phyloP scores from a whole-genome alignment of 2,113 vertebrate species.

The Catharus fuscescens region DNA sequence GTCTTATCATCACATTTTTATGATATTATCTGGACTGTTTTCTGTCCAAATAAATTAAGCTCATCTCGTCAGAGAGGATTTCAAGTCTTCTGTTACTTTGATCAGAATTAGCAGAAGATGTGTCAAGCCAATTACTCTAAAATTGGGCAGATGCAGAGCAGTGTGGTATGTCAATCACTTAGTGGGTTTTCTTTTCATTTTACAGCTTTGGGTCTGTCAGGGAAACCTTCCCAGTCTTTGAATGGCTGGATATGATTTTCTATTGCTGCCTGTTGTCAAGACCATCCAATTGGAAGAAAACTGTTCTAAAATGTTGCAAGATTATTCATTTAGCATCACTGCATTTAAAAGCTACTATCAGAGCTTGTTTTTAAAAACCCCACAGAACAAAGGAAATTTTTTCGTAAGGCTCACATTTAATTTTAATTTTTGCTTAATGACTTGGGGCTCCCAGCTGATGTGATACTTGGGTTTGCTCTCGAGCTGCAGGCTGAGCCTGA shows the following conservation, averaged over 20 bases:
- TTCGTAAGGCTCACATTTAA: not conserved
- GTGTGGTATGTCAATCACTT: not conserved
- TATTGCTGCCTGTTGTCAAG: not conserved
- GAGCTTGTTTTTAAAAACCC: not conserved
- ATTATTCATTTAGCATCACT: not conserved
- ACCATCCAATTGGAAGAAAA: not conserved
- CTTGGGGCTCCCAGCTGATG: not conserved
- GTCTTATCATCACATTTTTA: not conserved
- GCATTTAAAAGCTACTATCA: not conserved
- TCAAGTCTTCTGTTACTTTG: not conserved
- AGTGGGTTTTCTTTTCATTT: not conserved
- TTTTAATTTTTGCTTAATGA: not conserved
- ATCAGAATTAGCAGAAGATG: not conserved
- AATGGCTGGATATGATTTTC: not conserved
- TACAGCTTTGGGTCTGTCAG: not conserved
- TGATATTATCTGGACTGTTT: not conserved
- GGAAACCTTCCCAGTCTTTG: not conserved
- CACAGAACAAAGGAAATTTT: not conserved
- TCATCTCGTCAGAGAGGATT: not conserved
- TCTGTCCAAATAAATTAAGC: not conserved
- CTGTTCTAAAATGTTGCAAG: not conserved
- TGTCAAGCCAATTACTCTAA: not conserved
- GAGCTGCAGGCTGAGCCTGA: not conserved
- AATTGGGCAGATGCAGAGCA: not conserved
- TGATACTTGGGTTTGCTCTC: accelerated